Evolutionary conservation across 2,888 invertebrate genomes (phyloP), one percentile per base, ranked within the genome.

Genomic region (Bibio marci): DNA sequence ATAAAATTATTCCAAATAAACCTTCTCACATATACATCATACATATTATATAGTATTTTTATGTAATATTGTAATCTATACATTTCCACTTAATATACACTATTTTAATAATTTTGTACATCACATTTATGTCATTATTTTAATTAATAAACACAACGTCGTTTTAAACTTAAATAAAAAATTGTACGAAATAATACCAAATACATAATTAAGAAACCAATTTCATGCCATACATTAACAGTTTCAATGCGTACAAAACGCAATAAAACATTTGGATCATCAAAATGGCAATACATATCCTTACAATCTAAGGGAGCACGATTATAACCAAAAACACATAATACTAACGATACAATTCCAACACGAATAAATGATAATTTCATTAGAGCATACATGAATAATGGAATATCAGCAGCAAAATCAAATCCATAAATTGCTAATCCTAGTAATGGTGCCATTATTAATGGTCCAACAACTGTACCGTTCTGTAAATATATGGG

Each of bases 391-490:
- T 70, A 67, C 71, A 76, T 72, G 15, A 67, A 47, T 4, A 65
- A 55, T 0, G 76, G 69, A 41, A 77, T 74, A 45, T 69, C 62
- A 31, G 67, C 65, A 0, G 77, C 76, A 58, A 76, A 77, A 54
- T 77, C 77, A 46, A 77, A 76, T 0, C 77, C 77, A 54, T 76
- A 77, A 43, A 76, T 70, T 0, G 73, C 76, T 13, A 77, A 56
- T 2, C 77, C 76, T 40, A 76, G 67, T 48, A 75, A 71, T 0
- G 76, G 75, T 1, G 76, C 76, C 31, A 76, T 70, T 1, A 70
- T 57, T 39, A 73, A 57, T 2, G 77, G 76, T 1, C 75, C 77
- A 33, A 77, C 70, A 6, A 74, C 75, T 43, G 73, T 71, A 18
- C 77, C 77, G 46, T 77, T 77, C 77, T 77, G 63, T 8, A 62